Base-by-base conservation (phyloP, 23 tunicate species). In the Trididemnum miniatum region DNA sequence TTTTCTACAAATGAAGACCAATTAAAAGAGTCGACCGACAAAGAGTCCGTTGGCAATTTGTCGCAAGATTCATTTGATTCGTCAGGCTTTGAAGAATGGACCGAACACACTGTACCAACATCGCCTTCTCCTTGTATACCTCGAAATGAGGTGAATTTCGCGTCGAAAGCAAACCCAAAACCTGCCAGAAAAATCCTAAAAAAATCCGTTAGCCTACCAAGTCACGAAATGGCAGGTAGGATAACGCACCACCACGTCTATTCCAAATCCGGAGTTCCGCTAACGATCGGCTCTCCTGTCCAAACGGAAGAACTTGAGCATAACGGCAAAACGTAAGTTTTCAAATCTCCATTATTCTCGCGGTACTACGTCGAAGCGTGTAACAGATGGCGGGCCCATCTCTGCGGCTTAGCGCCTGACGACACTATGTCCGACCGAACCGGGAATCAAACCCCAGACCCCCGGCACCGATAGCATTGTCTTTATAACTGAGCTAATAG, bases 271-370 rank as follows among this genome's bases (percentile, higher is more conserved):
- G 67, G 83, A 25, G 79, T 74, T 3, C 38, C 75, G 7, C 7
- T 69, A 12, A 82, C 71, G 24, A 90, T 90, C 63, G 96, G 96
- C 5, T 80, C 96, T 20, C 96, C 89, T 34, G 73, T 29, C 37
- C 75, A 32, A 31, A 12, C 81, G 79, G 89, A 59, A 7, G 89
- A 90, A 51, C 35, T 34, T 0, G 59, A 39, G 9, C 72, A 65
- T 66, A 73, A 39, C 5, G 96, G 96, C 31, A 90, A 83, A 85
- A 50, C 96, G 96, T 90, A 74, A 84, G 96, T 90, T 26, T 5
- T n/a, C n/a, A n/a, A n/a, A n/a, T n/a, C n/a, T n/a, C n/a, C n/a
- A n/a, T n/a, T n/a, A n/a, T n/a, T n/a, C n/a, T n/a, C n/a, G n/a
- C n/a, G n/a, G n/a, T n/a, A n/a, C n/a, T n/a, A n/a, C n/a, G n/a